Percentiles rank a stretch among this genome's conserved stretches.
Evolutionary conservation across 2,797 vertebrate genomes (phyloP).

Genomic region (Sternarchorhynchus goeldii): DNA sequence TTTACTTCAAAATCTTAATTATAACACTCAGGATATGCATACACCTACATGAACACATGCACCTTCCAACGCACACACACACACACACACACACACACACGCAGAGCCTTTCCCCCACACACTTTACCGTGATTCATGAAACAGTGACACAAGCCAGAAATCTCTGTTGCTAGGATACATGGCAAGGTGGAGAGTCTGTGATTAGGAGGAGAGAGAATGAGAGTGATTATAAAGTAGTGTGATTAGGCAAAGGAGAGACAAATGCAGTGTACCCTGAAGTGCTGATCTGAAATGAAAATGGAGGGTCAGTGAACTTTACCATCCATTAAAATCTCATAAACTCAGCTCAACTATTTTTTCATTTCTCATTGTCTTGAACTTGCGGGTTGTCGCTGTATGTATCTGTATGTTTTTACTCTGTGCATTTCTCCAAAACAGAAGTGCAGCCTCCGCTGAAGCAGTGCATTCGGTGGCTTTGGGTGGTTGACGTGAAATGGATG

Average conservation of each 20-base stretch:
- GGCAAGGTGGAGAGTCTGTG: slow-evolving; percentile 76
- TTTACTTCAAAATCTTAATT: neutral
- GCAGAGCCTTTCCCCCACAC: slow-evolving; percentile 70
- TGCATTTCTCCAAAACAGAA: neutral
- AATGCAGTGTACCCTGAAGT: neutral
- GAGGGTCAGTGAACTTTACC: neutral
- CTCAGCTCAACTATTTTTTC: neutral
- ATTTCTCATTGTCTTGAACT: neutral
- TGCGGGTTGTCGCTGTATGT: neutral
- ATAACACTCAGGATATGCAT: neutral
- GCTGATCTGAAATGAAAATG: neutral
- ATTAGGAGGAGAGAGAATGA: slow-evolving; percentile 61
- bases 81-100: slow-evolving; percentile 23
- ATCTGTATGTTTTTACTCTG: neutral
- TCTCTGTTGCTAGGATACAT: slow-evolving; percentile 84
- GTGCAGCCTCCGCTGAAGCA: neutral
- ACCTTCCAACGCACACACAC: neutral
- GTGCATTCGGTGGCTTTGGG: slow-evolving; percentile 47
- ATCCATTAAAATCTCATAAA: neutral
- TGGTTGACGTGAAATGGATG: slow-evolving; percentile 78
- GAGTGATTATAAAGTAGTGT: slow-evolving; percentile 56
- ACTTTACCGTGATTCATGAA: slow-evolving; percentile 76
- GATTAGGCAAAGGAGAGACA: slow-evolving; percentile 42
- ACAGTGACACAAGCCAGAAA: slow-evolving; percentile 76
- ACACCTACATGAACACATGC: too few relatives aligned